A percentile compares a stretch with the other conserved stretches of the same genome.
These are phyloP conservation scores for Heterodera carotae DNA, from an alignment of 1,140 invertebrate species.

Conservation along the genomic window DNA sequence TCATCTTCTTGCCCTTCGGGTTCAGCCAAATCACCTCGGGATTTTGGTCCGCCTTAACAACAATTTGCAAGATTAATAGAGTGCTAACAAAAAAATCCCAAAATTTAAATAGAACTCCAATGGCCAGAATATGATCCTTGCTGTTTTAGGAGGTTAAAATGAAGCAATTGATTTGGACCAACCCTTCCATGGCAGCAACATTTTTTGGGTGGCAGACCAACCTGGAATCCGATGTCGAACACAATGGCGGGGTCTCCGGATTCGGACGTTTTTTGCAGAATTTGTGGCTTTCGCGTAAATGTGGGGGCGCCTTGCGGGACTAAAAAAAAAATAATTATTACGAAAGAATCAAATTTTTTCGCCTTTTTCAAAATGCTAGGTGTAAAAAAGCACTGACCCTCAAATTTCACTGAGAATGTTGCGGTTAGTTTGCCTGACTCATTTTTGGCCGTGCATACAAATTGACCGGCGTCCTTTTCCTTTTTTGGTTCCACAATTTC, in stretches of 20 bases:
- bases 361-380: background rate
- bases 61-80: too few species aligned
- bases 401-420: constrained; percentile 65
- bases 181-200: too few species aligned
- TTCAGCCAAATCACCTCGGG: constrained; percentile 66
- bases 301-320: constrained; percentile 65
- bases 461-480: constrained; percentile 65
- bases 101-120: too few species aligned
- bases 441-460: constrained; percentile 65
- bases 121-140: too few species aligned
- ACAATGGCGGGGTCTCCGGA: constrained; percentile 65
- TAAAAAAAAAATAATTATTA: constrained; percentile 42
- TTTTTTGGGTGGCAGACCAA: too few species aligned
- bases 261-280: constrained; percentile 64
- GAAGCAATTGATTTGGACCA: too few species aligned
- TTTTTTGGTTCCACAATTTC: constrained; percentile 65
- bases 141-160: too few species aligned
- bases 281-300: constrained; percentile 65
- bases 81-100: too few species aligned
- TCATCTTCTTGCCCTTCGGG: constrained; percentile 65
- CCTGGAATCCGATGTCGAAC: constrained; percentile 65
- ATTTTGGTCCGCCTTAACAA: constrained; percentile 54
- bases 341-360: background rate
- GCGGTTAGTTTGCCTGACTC: constrained; percentile 65
- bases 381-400: constrained; percentile 47